These are phyloP conservation scores for Drosophila quadrilineata DNA, from an alignment of 1,140 invertebrate species.

Conservation along the genomic window DNA sequence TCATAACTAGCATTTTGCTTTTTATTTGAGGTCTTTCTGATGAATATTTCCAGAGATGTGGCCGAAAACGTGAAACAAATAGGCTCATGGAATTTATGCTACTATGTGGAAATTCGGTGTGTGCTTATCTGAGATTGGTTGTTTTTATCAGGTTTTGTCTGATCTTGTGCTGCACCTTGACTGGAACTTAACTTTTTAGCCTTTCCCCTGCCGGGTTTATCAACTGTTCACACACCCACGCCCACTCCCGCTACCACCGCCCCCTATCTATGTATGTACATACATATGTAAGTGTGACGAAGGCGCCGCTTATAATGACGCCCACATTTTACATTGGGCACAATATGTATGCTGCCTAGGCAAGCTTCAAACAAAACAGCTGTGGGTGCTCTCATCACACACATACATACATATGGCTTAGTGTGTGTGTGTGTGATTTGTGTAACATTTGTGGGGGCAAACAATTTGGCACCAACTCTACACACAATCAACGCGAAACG, in stretches of 20 bases:
- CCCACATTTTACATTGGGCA: conserved; percentile 40
- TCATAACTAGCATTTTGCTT: no score
- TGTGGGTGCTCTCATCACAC: conserved; percentile 64
- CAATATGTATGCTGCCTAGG: conserved; percentile 13
- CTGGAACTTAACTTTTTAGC: no score
- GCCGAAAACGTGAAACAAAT: no score
- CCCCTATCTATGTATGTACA: not conserved
- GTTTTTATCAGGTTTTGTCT: no score
- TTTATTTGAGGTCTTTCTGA: no score
- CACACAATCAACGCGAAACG: conserved; percentile 51
- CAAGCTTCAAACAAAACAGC: not conserved
- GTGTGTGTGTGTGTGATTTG: conserved; percentile 19
- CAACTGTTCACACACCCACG: no score
- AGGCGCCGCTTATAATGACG: conserved; percentile 33
- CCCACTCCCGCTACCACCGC: not conserved
- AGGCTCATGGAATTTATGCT: no score
- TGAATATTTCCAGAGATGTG: no score
- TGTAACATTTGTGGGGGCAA: conserved; percentile 69
- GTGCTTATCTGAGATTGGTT: no score
- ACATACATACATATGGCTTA: conserved; percentile 14
- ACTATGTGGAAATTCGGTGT: no score
- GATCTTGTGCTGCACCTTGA: no score
- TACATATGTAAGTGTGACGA: not conserved
- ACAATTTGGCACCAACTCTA: conserved; percentile 65
- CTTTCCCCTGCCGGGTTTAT: no score